phyloP scores from a whole-genome alignment of 2,888 invertebrate genomes.

The Actias luna region DNA sequence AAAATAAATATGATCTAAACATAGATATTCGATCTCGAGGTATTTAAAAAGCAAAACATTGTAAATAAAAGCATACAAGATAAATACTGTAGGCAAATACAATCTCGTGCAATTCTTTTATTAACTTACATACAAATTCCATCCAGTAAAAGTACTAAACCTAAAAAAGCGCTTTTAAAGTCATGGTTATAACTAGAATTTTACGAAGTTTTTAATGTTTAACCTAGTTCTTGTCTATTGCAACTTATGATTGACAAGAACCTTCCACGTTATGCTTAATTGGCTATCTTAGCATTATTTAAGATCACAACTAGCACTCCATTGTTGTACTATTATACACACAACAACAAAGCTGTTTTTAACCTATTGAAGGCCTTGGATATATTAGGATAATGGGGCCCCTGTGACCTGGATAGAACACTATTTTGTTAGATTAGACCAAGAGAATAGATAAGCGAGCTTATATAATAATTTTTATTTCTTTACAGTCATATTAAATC shows the following conservation, averaged over 20 bases:
- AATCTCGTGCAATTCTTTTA: background rate
- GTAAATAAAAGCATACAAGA: constrained; percentile 10
- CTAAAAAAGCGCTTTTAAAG: background rate
- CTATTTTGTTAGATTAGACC: too few species aligned
- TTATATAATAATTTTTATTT: too few species aligned
- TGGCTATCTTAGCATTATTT: background rate
- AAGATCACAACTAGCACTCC: background rate
- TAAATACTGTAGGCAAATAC: constrained; percentile 5
- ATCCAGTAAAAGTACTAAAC: background rate
- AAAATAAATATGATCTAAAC: background rate
- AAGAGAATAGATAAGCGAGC: too few species aligned
- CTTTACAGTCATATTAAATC: too few species aligned
- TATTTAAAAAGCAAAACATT: constrained; percentile 2
- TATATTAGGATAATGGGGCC: too few species aligned
- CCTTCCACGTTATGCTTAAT: constrained; percentile 17
- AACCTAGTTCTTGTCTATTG: constrained; percentile 43
- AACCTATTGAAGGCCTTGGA: too few species aligned
- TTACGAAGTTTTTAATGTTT: background rate
- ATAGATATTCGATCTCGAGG: background rate
- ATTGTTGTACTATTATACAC: background rate
- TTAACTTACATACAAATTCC: background rate
- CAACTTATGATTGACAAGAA: constrained; percentile 60
- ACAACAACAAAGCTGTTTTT: background rate
- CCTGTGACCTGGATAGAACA: too few species aligned
- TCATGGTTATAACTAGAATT: background rate